Evolutionary conservation across 2,113 vertebrate genomes (phyloP).

Genomic region (Nothocercus julius): DNA sequence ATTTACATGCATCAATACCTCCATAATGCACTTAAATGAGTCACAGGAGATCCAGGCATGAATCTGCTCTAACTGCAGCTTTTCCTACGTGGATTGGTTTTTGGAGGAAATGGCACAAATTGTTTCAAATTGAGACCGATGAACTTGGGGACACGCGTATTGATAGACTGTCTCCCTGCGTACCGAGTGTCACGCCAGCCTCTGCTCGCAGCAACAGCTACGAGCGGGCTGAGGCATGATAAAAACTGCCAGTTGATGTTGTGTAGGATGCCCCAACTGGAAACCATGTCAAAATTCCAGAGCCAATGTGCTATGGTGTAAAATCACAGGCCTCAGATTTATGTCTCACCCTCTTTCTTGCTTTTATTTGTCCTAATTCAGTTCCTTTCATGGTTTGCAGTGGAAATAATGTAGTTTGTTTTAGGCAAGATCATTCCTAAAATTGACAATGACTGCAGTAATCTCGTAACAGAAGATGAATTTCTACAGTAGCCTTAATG

Average conservation of each 20-base stretch:
- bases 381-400: not conserved
- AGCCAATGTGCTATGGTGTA: not conserved
- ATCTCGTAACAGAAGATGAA: not conserved
- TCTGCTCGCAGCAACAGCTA: not conserved
- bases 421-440: not conserved
- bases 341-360: not conserved
- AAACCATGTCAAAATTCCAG: not conserved
- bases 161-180: not conserved
- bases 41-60: not conserved
- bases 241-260: not conserved
- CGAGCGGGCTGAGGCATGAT: not conserved
- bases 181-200: not conserved
- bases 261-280: not conserved
- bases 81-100: not conserved
- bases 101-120: not conserved
- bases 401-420: not conserved
- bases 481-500: not conserved
- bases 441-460: not conserved
- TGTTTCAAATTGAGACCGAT: not conserved
- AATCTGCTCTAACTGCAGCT: not conserved
- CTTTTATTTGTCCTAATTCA: not conserved
- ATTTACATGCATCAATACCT: not conserved
- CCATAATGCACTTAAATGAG: not conserved
- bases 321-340: conserved; percentile 19
- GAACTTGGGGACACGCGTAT: not conserved